These are phyloP conservation scores for Pagetopsis macropterus DNA, from an alignment of 2,797 vertebrate genomes.

Conservation along the genomic window DNA sequence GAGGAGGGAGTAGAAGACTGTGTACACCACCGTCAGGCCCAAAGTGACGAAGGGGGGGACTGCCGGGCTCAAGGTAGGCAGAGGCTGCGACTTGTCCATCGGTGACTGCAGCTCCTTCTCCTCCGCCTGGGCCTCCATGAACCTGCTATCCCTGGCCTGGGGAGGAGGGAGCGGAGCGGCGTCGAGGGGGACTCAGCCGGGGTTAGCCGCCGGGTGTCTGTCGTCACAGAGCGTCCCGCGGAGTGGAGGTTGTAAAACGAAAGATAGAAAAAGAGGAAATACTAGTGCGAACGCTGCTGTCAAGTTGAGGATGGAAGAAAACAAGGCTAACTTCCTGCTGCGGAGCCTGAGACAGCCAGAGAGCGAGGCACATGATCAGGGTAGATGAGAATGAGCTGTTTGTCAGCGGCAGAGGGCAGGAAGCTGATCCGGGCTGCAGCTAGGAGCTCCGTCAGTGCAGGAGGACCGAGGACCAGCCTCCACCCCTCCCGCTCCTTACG, in stretches of 20 bases:
- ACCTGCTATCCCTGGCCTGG: slow-evolving; percentile 25
- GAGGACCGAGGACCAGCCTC: slow-evolving; percentile 32
- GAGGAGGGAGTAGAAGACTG: slow-evolving; percentile 92
- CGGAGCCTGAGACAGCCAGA: slow-evolving; percentile 66
- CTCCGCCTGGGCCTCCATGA: slow-evolving; percentile 70
- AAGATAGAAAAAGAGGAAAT: neutral
- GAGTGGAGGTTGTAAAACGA: slow-evolving; percentile 9
- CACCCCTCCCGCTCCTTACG: slow-evolving; percentile 31
- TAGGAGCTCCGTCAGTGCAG: slow-evolving; percentile 12
- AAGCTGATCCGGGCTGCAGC: slow-evolving; percentile 59
- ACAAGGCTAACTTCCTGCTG: slow-evolving; percentile 88
- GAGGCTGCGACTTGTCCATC: slow-evolving; percentile 61
- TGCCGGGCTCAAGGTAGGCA: slow-evolving; percentile 90
- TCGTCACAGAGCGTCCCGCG: slow-evolving; percentile 12
- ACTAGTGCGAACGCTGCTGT: slow-evolving; percentile 36
- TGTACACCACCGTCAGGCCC: slow-evolving; percentile 93
- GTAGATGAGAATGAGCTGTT: slow-evolving; percentile 78
- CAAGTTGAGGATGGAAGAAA: slow-evolving; percentile 65
- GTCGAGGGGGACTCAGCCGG: neutral
- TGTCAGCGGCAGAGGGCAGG: slow-evolving; percentile 80
- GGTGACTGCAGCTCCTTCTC: slow-evolving; percentile 50
- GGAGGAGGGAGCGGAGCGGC: neutral
- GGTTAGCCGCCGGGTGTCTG: slow-evolving; percentile 11
- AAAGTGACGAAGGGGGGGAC: slow-evolving; percentile 92
- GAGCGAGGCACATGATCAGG: slow-evolving; percentile 86